A percentile compares a stretch with the other conserved stretches of the same genome.
Conservation (phyloP, 2,113 vertebrate species). For the Mormoops blainvillei region DNA sequence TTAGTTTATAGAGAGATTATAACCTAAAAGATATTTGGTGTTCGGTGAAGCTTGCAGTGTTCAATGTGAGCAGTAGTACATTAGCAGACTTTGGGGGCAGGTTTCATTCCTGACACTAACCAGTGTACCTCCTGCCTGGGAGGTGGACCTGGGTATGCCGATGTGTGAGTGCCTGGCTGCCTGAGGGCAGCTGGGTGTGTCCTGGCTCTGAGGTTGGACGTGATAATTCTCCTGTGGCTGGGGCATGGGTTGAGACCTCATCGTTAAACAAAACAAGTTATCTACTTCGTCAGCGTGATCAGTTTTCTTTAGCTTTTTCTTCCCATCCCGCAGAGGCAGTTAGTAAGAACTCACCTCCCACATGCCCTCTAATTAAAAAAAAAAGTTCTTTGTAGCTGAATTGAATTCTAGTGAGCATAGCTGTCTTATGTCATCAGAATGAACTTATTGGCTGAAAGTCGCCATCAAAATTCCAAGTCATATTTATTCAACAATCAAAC, state of each 20-base stretch:
- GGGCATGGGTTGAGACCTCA: no score
- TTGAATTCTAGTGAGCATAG: not conserved
- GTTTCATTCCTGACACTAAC: not conserved
- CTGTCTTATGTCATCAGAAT: not conserved
- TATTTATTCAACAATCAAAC: not conserved
- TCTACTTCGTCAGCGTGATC: no score
- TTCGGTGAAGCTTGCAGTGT: not conserved
- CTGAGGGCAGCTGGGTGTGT: not conserved
- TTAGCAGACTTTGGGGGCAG: not conserved
- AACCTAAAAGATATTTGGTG: not conserved
- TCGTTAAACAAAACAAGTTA: not conserved
- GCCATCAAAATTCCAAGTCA: not conserved
- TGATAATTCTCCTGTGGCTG: accelerated
- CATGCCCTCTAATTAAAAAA: not conserved
- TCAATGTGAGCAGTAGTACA: not conserved
- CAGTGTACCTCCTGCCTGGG: no score
- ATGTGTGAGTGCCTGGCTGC: not conserved
- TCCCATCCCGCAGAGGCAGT: not conserved
- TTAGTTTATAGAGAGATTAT: not conserved
- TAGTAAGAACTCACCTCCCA: not conserved
- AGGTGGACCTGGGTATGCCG: not conserved
- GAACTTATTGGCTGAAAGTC: not conserved
- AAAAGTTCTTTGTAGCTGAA: not conserved
- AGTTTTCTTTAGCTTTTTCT: not conserved
- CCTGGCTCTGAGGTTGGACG: not conserved